phyloP scores from a whole-genome alignment of 1,140 invertebrate genomes.

The Papilio machaon region DNA sequence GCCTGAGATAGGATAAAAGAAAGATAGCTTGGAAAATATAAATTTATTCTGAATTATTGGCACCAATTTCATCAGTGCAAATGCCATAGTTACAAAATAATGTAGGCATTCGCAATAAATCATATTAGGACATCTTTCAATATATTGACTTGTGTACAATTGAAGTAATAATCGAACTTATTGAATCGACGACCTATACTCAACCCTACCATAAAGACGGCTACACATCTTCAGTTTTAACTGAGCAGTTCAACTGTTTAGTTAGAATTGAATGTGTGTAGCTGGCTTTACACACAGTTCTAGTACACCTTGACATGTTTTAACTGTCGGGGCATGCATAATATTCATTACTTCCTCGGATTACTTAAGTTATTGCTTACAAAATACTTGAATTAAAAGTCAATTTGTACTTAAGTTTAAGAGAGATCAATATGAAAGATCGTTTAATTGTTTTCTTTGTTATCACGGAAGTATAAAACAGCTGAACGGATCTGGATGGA shows the following conservation, averaged over 20 bases:
- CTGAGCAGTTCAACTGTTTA: background rate
- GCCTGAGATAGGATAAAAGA: too few species aligned
- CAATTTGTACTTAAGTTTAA: background rate
- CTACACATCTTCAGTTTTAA: background rate
- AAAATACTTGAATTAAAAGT: conserved; percentile 21
- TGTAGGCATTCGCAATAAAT: background rate
- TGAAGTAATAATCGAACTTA: background rate
- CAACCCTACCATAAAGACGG: conserved; percentile 8
- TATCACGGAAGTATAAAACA: too few species aligned
- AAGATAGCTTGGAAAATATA: too few species aligned
- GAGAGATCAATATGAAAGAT: too few species aligned
- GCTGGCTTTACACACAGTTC: background rate
- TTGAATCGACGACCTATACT: background rate
- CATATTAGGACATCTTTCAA: background rate
- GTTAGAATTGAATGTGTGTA: background rate
- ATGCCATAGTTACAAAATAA: background rate
- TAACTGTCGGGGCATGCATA: conserved; percentile 9
- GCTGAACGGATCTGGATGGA: too few species aligned
- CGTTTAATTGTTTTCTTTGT: too few species aligned
- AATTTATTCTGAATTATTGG: background rate
- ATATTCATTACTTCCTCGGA: conserved; percentile 27
- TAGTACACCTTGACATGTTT: conserved; percentile 22
- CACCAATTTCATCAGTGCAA: background rate
- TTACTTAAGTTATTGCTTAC: conserved; percentile 21
- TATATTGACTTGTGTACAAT: conserved; percentile 3